Evolutionary conservation across 2,113 vertebrate species (phyloP).

Genomic region (western clawed frog (Xenopus tropicalis)): UCB_Xtro_10.0 CM004445.2:51168001-51168500

Average conservation of each 20-base stretch:
- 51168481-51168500: no score
- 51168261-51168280: not conserved
- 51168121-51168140: not conserved
- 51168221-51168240: not conserved
- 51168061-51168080: not conserved
- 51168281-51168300: no score
- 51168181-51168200: not conserved
- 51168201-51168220: not conserved
- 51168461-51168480: no score
- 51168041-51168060: not conserved
- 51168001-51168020: slow-evolving; percentile 16
- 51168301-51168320: no score
- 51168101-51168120: not conserved
- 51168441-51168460: no score
- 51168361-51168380: no score
- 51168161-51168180: no score
- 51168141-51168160: not conserved
- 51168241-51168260: not conserved
- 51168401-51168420: no score
- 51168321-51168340: no score
- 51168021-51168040: slow-evolving; percentile 1
- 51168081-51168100: not conserved
- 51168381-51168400: no score
- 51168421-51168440: no score
- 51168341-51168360: no score